Evolutionary conservation across 1,140 invertebrate species (phyloP), one percentile per base, ranked within the genome.

Genomic region (Cydia splendana): DNA sequence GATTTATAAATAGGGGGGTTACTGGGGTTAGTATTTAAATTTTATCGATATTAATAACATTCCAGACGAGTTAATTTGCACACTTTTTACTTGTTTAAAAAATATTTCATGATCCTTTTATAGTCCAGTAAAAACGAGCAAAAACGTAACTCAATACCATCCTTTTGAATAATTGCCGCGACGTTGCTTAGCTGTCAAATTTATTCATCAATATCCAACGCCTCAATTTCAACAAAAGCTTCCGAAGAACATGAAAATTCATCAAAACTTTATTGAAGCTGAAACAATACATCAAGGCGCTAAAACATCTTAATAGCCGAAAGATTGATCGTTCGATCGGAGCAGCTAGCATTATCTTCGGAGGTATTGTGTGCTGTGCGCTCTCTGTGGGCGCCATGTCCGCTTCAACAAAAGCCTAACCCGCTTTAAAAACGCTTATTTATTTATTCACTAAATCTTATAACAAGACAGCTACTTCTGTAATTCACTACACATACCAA

Each of bases 231-330:
- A 86, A 91, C 89, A 93, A 92, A 90, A 87, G 87, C 81, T 85
- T 82, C 81, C 83, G 77, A 86, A 87, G 87, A 88, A 88, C 84
- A 88, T 82, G 87, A 91, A 89, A 91, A 93, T 93, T 93, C 87
- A 93, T 93, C 90, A 93, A 91, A 93, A 93, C 89, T 93, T 93
- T 91, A 91, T 93, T 92, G 89, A 93, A 88, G 87, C 91, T 88
- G 84, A 91, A 91, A 93, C 91, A 91, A 92, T 93, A 91, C 90
- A 92, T 91, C 89, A 89, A 89, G 88, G 87, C 88, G 91, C 88
- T 92, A 93, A 93, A 92, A 90, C 90, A 93, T 91, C 86, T 84
- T 91, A 93, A 93, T 93, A 92, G 91, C 87, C 85, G 82, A 82
- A 88, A 91, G 89, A 93, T 93, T 91, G 90, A 93, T 93, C 83